Evolutionary conservation across 1,140 invertebrate genomes (phyloP).

Genomic region (Conopomorpha cramerella): DNA sequence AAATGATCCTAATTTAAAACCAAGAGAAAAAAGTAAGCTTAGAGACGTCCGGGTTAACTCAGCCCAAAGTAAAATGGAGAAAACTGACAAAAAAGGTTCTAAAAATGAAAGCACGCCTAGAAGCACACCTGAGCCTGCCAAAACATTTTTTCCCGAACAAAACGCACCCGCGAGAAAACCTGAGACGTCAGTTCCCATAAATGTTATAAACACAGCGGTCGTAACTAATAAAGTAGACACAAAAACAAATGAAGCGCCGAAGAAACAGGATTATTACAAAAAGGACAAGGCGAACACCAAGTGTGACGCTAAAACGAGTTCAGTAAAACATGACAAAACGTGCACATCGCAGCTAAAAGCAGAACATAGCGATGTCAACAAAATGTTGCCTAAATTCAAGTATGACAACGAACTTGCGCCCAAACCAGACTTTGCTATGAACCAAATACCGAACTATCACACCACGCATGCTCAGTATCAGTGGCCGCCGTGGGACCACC

Average conservation of each 20-base stretch:
- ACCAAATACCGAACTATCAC: slow-evolving; percentile 66
- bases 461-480: slow-evolving; percentile 64
- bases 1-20: slow-evolving; percentile 34
- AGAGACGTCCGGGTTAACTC: slow-evolving; percentile 54
- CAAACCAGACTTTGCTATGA: slow-evolving; percentile 60
- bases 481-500: slow-evolving; percentile 65
- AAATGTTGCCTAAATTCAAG: slow-evolving; percentile 60
- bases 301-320: slow-evolving; percentile 40
- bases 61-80: slow-evolving; percentile 53
- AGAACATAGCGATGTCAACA: slow-evolving; percentile 52
- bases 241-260: slow-evolving; percentile 41
- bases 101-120: slow-evolving; percentile 42
- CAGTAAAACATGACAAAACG: slow-evolving; percentile 49
- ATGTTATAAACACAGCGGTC: slow-evolving; percentile 41
- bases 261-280: slow-evolving; percentile 60
- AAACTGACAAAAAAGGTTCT: slow-evolving; percentile 42
- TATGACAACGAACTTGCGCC: slow-evolving; percentile 59
- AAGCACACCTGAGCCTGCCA: slow-evolving; percentile 43
- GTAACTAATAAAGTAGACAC: slow-evolving; percentile 42
- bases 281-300: slow-evolving; percentile 51
- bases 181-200: slow-evolving; percentile 49
- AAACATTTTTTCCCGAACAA: slow-evolving; percentile 57
- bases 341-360: slow-evolving; percentile 36
- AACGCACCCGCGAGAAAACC: slow-evolving; percentile 33
- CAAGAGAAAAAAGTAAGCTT: slow-evolving; percentile 52